A percentile compares a stretch with the other conserved stretches of the same genome.
These are phyloP conservation scores for Smutsia temminckii DNA, from an alignment of 2,797 vertebrate species.

Conservation along the genomic window DNA sequence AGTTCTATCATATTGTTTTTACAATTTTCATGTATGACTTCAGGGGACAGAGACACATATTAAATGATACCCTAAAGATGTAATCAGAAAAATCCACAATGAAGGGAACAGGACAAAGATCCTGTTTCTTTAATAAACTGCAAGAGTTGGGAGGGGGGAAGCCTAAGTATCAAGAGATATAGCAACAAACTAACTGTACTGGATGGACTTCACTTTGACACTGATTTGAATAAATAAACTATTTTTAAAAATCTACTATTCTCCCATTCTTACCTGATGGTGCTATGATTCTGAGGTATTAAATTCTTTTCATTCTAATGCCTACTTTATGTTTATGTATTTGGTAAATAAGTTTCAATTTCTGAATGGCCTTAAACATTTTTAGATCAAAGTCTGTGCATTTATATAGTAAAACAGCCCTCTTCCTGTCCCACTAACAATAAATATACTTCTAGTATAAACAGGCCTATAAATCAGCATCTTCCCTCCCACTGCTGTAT, in stretches of 20 bases:
- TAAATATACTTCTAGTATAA: slow-evolving; percentile 13
- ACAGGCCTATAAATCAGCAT: neutral
- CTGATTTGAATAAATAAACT: slow-evolving; percentile 7
- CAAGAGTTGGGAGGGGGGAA: neutral
- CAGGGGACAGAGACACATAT: neutral
- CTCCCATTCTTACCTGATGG: neutral
- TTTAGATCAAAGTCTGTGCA: slow-evolving; percentile 21
- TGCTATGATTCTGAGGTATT: neutral
- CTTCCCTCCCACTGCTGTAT: neutral
- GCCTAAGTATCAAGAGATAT: neutral
- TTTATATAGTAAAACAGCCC: neutral
- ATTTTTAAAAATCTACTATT: neutral
- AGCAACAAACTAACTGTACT: neutral
- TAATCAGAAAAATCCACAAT: slow-evolving; percentile 10
- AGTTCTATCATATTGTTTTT: neutral
- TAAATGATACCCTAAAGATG: neutral
- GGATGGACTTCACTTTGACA: neutral
- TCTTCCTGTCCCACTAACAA: neutral
- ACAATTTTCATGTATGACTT: slow-evolving; percentile 21
- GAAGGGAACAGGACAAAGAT: neutral
- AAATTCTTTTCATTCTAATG: neutral
- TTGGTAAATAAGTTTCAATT: neutral
- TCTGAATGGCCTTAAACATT: neutral
- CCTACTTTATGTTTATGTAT: neutral
- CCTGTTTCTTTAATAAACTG: neutral